phyloP scores from a whole-genome alignment of 2,113 vertebrate species.

The Corythornis cristatus region DNA sequence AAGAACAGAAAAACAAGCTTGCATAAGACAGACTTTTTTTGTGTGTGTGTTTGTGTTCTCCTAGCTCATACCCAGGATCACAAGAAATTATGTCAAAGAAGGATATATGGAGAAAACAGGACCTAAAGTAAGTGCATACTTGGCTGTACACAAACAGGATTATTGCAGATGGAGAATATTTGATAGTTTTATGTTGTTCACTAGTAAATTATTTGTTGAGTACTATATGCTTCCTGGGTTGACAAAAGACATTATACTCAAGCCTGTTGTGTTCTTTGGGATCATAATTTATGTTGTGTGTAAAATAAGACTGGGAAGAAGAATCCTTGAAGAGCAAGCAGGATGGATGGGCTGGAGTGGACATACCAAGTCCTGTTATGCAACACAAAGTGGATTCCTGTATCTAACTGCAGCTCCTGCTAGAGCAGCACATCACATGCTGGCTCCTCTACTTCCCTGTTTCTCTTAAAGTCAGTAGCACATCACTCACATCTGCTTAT shows the following conservation, averaged over 20 bases:
- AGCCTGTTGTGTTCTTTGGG: neutral
- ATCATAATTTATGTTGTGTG: neutral
- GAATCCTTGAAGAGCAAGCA: neutral
- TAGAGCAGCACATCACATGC: neutral
- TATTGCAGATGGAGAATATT: neutral
- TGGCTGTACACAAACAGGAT: neutral
- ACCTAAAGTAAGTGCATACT: constrained; percentile 82
- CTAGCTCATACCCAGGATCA: constrained; percentile 87
- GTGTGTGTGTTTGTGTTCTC: neutral
- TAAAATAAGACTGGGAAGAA: neutral
- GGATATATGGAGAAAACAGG: constrained; percentile 98
- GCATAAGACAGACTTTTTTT: neutral
- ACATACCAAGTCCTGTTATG: neutral
- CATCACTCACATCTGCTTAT: neutral
- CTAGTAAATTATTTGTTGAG: neutral
- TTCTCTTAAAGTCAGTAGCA: constrained; percentile 4
- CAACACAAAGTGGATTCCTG: neutral
- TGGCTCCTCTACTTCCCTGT: constrained; percentile 25
- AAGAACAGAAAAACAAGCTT: neutral
- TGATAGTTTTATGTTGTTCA: neutral
- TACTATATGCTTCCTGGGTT: neutral
- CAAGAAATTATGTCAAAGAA: constrained; percentile 84
- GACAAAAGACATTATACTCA: neutral
- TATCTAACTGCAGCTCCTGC: neutral
- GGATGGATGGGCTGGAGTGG: neutral